Percentiles rank a stretch among this genome's conserved stretches.
Evolutionary conservation across 2,888 invertebrate species (phyloP).

Genomic region (Aplocera efformata): DNA sequence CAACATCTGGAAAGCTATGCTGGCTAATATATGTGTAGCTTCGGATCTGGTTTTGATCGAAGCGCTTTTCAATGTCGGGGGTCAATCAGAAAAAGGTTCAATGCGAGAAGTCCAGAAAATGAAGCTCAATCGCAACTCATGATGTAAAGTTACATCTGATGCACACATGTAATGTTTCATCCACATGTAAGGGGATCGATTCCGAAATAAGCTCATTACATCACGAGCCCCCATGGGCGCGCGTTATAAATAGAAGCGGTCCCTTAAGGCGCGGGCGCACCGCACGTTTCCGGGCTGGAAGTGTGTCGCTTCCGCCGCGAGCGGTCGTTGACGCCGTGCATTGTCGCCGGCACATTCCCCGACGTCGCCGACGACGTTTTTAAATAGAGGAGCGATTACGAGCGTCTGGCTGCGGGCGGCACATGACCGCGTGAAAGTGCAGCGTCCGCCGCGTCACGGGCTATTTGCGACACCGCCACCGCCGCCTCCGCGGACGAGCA

Average conservation of each 20-base stretch:
- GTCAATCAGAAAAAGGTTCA: too few relatives aligned
- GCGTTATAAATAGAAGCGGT: slow-evolving; percentile 70
- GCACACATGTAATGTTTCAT: slow-evolving; percentile 3
- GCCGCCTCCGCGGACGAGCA: slow-evolving; percentile 15
- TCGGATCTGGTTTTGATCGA: too few relatives aligned
- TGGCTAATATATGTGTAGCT: too few relatives aligned
- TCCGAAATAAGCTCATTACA: slow-evolving; percentile 61
- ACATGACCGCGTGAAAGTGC: slow-evolving; percentile 77
- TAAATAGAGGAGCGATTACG: slow-evolving; percentile 77
- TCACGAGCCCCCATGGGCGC: slow-evolving; percentile 51
- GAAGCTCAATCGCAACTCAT: not conserved
- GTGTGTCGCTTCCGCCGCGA: slow-evolving; percentile 76
- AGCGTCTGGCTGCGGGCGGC: slow-evolving; percentile 73
- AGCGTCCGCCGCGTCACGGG: slow-evolving; percentile 76
- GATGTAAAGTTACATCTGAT: slow-evolving; percentile 2
- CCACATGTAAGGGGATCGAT: slow-evolving; percentile 37
- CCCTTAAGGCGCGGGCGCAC: slow-evolving; percentile 72
- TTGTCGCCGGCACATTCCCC: slow-evolving; percentile 74
- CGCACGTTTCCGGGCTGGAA: slow-evolving; percentile 77
- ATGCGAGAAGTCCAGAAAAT: too few relatives aligned
- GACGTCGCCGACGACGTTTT: slow-evolving; percentile 71
- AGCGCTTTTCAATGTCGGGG: too few relatives aligned
- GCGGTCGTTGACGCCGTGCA: slow-evolving; percentile 76
- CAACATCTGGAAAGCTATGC: too few relatives aligned
- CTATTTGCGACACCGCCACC: slow-evolving; percentile 65